Percentiles rank a stretch among this genome's conserved stretches.
Evolutionary conservation across 2,113 vertebrate species (phyloP).

Genomic region (Phoxinus phoxinus): DNA sequence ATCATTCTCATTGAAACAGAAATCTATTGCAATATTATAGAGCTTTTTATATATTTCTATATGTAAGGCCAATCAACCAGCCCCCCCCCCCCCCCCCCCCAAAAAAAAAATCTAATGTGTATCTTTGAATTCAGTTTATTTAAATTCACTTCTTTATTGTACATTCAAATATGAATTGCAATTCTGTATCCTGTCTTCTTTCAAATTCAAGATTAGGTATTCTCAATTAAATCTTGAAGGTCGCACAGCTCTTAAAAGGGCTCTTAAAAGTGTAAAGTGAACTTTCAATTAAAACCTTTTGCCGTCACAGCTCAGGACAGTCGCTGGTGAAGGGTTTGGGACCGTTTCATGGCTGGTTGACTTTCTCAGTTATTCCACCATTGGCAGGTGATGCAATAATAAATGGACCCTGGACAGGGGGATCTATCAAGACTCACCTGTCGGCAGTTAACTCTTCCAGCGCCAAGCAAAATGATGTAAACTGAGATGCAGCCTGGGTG

Average conservation of each 20-base stretch:
- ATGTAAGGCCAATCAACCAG: too few relatives aligned
- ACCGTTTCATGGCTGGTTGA: background rate
- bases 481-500: background rate
- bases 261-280: background rate
- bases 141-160: background rate
- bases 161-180: background rate
- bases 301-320: background rate
- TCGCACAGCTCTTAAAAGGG: too few relatives aligned
- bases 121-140: background rate
- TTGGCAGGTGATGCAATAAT: background rate
- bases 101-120: too few relatives aligned
- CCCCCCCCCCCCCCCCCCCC: too few relatives aligned
- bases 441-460: background rate
- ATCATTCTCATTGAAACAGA: too few relatives aligned
- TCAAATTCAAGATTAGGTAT: background rate
- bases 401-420: background rate
- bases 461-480: background rate
- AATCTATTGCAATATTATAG: too few relatives aligned
- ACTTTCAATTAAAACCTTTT: background rate
- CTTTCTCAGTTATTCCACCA: background rate
- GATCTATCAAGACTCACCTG: background rate
- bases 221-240: too few relatives aligned
- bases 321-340: background rate
- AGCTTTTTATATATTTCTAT: too few relatives aligned
- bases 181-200: background rate